phyloP scores from a whole-genome alignment of 2,888 invertebrate species.

The Tetrapedia diversipes region DNA sequence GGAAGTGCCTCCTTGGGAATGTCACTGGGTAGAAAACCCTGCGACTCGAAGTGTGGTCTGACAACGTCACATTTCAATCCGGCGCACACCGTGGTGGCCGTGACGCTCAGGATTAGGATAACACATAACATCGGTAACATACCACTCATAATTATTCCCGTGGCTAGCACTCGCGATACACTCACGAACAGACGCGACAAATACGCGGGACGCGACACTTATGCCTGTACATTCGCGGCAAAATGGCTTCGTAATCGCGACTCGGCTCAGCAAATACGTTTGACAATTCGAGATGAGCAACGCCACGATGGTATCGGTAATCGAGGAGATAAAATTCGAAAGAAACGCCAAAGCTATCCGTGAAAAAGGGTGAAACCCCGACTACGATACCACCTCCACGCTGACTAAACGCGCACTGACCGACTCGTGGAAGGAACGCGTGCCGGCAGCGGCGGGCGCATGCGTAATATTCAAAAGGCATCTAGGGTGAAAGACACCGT shows the following conservation, averaged over 20 bases:
- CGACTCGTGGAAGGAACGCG: conserved; percentile 50
- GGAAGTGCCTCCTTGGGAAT: conserved; percentile 84
- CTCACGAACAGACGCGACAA: conserved; percentile 49
- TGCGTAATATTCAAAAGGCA: conserved; percentile 53
- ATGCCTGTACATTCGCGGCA: conserved; percentile 54
- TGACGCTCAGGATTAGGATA: conserved; percentile 73
- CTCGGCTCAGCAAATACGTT: conserved; percentile 9
- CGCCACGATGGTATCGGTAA: conserved; percentile 25
- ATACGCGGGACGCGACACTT: conserved; percentile 51
- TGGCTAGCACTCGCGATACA: conserved; percentile 58
- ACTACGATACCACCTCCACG: conserved; percentile 60
- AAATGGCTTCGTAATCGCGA: conserved; percentile 5
- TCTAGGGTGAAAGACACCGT: background rate
- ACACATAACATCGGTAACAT: conserved; percentile 68
- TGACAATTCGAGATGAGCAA: conserved; percentile 1
- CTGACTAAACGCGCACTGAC: conserved; percentile 71
- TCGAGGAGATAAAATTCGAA: background rate
- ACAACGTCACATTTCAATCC: conserved; percentile 83
- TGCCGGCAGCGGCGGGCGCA: conserved; percentile 66
- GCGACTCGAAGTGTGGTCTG: conserved; percentile 83
- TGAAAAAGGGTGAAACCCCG: conserved; percentile 30
- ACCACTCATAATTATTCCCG: conserved; percentile 70
- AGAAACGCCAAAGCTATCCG: conserved; percentile 5
- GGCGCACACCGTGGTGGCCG: conserved; percentile 68
- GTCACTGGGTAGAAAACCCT: conserved; percentile 83